Percentiles rank a stretch among this genome's conserved stretches.
Evolutionary conservation across 2,797 vertebrate genomes (phyloP).

Genomic region (Neosalanx taihuensis): DNA sequence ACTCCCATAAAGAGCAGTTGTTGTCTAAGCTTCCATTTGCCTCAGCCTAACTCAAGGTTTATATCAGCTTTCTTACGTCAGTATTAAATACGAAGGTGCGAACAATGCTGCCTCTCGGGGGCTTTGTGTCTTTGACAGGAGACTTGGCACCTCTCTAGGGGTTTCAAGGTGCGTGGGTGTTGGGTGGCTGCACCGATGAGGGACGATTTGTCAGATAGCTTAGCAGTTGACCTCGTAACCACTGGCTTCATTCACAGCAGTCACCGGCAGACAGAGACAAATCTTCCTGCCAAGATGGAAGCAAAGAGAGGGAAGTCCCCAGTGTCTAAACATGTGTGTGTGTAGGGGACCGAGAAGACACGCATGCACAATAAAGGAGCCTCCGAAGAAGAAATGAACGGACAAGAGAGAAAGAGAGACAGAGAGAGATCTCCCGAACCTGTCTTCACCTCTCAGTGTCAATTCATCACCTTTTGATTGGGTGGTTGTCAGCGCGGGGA

Average conservation of each 20-base stretch:
- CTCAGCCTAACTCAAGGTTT: constrained; percentile 46
- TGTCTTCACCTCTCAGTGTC: constrained; percentile 56
- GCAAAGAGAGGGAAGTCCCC: neutral
- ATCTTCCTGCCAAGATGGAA: neutral
- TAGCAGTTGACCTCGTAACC: constrained; percentile 39
- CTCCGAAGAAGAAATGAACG: constrained; percentile 23
- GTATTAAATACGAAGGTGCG: constrained; percentile 7
- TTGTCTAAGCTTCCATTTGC: constrained; percentile 37
- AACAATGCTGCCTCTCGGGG: constrained; percentile 57
- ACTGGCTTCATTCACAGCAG: constrained; percentile 4
- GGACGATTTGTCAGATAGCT: constrained; percentile 61
- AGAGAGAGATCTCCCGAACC: constrained; percentile 43
- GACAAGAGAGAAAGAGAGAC: constrained; percentile 16
- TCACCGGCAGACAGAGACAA: neutral
- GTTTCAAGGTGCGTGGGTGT: constrained; percentile 37
- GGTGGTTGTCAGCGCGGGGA: constrained; percentile 53
- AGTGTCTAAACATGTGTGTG: constrained; percentile 61
- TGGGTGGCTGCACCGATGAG: constrained; percentile 52
- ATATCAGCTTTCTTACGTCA: constrained; percentile 51
- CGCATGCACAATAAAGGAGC: neutral
- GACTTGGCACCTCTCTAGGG: constrained; percentile 55
- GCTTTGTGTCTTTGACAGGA: constrained; percentile 50
- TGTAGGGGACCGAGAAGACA: constrained; percentile 50
- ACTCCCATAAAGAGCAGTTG: constrained; percentile 29
- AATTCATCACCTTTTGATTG: constrained; percentile 65